Conservation (phyloP, 2,113 vertebrate species). For the Cyanoderma ruficeps region DNA sequence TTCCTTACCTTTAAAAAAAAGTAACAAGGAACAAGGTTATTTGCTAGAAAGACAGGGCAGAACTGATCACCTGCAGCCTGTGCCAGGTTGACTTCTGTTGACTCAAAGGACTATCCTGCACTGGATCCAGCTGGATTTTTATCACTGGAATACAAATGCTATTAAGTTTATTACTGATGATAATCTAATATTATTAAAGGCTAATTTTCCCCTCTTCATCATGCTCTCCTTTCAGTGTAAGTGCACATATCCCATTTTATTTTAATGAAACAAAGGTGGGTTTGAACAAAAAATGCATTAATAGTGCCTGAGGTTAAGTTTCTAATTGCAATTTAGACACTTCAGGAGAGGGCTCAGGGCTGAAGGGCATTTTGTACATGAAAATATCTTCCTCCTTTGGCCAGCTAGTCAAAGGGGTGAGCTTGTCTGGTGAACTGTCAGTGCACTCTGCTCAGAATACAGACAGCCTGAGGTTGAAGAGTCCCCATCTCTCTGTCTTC, state of each 20-base stretch:
- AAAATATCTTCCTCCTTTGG: background rate
- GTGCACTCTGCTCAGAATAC: background rate
- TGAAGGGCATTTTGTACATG: background rate
- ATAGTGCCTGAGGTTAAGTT: background rate
- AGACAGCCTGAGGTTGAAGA: background rate
- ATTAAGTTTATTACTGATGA: background rate
- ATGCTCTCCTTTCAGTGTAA: background rate
- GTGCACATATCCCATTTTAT: background rate
- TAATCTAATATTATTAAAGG: background rate
- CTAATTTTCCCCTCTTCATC: background rate
- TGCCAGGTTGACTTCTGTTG: background rate
- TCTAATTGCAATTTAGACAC: background rate
- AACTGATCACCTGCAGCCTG: background rate
- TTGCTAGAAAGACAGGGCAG: background rate
- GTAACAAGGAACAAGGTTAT: background rate
- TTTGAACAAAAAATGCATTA: background rate
- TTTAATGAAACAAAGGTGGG: background rate
- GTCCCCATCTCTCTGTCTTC: background rate
- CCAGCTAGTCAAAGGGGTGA: background rate
- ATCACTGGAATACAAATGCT: background rate
- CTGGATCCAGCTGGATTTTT: background rate
- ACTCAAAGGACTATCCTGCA: background rate
- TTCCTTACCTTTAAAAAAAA: background rate
- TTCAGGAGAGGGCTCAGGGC: background rate
- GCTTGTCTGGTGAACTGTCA: background rate